These are phyloP conservation scores for Leptoclinus maculatus DNA, from an alignment of 2,797 vertebrate genomes.

Conservation along the genomic window DNA sequence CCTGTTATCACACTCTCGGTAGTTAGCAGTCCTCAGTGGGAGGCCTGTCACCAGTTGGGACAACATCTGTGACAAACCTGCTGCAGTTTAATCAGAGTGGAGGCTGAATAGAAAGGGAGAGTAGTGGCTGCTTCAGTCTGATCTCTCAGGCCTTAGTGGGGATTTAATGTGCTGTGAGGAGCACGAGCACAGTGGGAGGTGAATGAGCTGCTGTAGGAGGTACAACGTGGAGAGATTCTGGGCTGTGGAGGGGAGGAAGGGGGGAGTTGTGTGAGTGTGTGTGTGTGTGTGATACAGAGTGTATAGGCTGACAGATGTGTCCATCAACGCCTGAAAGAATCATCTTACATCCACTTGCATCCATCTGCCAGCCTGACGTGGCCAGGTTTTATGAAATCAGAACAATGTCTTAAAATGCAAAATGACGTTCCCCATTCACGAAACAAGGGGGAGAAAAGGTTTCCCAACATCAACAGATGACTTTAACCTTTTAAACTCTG, in stretches of 20 bases:
- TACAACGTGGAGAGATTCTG: slow-evolving; percentile 35
- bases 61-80: slow-evolving; percentile 69
- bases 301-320: slow-evolving; percentile 67
- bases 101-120: slow-evolving; percentile 55
- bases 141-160: slow-evolving; percentile 57
- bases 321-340: slow-evolving; percentile 67
- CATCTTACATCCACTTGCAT: slow-evolving; percentile 65
- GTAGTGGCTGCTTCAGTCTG: slow-evolving; percentile 54
- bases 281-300: slow-evolving; percentile 38
- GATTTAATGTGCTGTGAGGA: slow-evolving; percentile 64
- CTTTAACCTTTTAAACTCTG: slow-evolving; percentile 6
- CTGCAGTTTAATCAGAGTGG: slow-evolving; percentile 55
- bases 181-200: slow-evolving; percentile 67
- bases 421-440: not conserved
- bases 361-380: slow-evolving; percentile 64
- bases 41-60: slow-evolving; percentile 23
- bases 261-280: slow-evolving; percentile 16
- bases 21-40: slow-evolving; percentile 29
- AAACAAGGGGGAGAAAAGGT: not conserved
- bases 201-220: slow-evolving; percentile 52
- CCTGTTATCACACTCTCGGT: not conserved
- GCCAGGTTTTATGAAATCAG: slow-evolving; percentile 21
- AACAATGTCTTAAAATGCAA: slow-evolving; percentile 25
- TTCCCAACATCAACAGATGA: not conserved
- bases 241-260: slow-evolving; percentile 6